Percentiles rank a stretch among this genome's conserved stretches.
phyloP scores from a whole-genome alignment of 1,140 invertebrate species.

The Brachionus calyciflorus region DNA sequence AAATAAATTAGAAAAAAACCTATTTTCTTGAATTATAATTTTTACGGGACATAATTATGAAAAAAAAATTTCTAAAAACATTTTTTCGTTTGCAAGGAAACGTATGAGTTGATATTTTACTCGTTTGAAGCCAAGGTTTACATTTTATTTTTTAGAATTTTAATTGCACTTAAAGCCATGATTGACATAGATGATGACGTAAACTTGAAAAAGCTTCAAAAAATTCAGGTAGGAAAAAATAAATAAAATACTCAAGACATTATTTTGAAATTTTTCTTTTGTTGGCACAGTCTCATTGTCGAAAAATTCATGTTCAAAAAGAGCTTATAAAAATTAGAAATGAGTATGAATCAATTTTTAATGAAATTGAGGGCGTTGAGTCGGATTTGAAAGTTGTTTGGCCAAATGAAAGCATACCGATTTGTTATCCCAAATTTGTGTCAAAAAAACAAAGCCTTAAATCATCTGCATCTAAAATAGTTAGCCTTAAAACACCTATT shows the following conservation, averaged over 20 bases:
- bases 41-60: neutral
- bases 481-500: neutral
- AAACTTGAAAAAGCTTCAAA: conserved; percentile 32
- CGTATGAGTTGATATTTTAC: too few species aligned
- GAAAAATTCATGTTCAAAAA: conserved; percentile 37
- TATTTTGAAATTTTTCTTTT: neutral
- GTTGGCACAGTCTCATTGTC: neutral
- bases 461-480: neutral
- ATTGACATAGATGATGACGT: neutral
- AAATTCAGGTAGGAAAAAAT: conserved; percentile 24
- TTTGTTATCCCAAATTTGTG: conserved; percentile 45
- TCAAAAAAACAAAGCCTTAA: conserved; percentile 7
- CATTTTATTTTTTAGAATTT: too few species aligned
- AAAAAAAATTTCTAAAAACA: neutral
- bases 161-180: too few species aligned
- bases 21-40: neutral
- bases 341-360: conserved; percentile 1
- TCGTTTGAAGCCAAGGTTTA: too few species aligned
- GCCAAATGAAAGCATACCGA: conserved; percentile 11
- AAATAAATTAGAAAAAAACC: neutral
- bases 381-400: neutral
- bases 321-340: conserved; percentile 12
- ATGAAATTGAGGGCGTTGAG: conserved; percentile 23
- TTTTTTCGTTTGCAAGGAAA: too few species aligned
- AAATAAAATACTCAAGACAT: neutral